Conservation (phyloP, 2,888 invertebrate species). For the Phania funesta region DNA sequence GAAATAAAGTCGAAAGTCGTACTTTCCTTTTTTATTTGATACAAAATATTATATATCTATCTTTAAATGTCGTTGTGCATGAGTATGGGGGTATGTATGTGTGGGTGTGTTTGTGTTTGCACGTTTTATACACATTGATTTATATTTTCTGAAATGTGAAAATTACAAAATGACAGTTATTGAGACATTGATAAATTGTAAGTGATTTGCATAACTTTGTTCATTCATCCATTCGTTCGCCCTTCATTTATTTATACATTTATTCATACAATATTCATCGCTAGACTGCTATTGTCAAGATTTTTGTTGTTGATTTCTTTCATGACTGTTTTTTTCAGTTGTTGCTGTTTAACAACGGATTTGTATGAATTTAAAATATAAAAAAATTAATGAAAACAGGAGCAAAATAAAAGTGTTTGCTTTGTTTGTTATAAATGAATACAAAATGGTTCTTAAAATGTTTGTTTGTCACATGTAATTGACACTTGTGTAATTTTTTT, state of each 20-base stretch:
- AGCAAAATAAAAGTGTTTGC: slow-evolving; percentile 23
- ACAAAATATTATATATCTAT: slow-evolving; percentile 22
- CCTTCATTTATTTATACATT: neutral
- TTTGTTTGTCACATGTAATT: slow-evolving; percentile 65
- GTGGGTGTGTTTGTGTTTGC: slow-evolving; percentile 3
- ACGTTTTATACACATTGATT: slow-evolving; percentile 58
- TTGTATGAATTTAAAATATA: slow-evolving; percentile 33
- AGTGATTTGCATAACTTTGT: slow-evolving; percentile 66
- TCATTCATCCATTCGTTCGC: slow-evolving; percentile 45
- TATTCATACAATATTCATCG: slow-evolving; percentile 18
- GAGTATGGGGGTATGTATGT: neutral
- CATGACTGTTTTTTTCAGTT: slow-evolving; percentile 14
- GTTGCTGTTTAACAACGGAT: slow-evolving; percentile 41
- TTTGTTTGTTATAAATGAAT: slow-evolving; percentile 33
- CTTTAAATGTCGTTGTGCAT: too few relatives aligned
- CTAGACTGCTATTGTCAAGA: slow-evolving; percentile 32
- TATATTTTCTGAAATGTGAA: slow-evolving; percentile 68
- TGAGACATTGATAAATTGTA: slow-evolving; percentile 67
- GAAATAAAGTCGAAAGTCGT: slow-evolving; percentile 7
- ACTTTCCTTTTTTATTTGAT: slow-evolving; percentile 7
- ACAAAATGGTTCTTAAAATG: slow-evolving; percentile 47
- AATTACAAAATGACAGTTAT: slow-evolving; percentile 68
- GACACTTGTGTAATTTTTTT: slow-evolving; percentile 51
- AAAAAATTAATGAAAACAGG: neutral
- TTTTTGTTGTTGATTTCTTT: slow-evolving; percentile 19